Conservation (phyloP, 2,888 invertebrate genomes). For the Phlogophora meticulosa region DNA sequence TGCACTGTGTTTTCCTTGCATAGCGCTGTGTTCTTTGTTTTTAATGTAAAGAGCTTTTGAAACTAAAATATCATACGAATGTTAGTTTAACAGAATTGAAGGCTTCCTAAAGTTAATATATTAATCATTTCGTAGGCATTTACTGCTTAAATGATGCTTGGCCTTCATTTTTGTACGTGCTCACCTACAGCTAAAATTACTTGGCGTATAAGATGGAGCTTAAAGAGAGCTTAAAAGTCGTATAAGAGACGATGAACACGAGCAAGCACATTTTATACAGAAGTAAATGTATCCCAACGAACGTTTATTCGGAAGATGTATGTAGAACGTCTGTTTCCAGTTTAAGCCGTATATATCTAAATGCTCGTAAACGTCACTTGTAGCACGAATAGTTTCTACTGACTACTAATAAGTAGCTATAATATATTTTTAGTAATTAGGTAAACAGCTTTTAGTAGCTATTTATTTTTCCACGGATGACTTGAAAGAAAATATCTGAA, state of each 20-base stretch:
- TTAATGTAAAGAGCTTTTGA: background rate
- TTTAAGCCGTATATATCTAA: conserved; percentile 53
- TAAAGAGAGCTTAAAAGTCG: conserved; percentile 1
- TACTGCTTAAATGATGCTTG: background rate
- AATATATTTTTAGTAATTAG: conserved; percentile 22
- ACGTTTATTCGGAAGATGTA: conserved; percentile 39
- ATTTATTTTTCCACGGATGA: background rate
- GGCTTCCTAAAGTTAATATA: too few species aligned
- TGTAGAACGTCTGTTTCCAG: conserved; percentile 41
- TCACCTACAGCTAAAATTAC: too few species aligned
- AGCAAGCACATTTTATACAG: conserved; percentile 20
- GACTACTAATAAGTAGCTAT: conserved; percentile 13
- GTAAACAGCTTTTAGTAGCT: background rate
- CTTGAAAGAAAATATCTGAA: background rate
- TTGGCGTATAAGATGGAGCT: background rate
- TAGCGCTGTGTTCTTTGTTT: background rate
- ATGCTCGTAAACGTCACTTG: conserved; percentile 58
- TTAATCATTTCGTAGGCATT: background rate
- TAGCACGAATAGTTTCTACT: conserved; percentile 32
- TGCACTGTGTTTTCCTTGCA: conserved; percentile 2
- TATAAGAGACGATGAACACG: background rate
- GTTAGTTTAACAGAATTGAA: background rate
- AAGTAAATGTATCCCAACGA: conserved; percentile 18
- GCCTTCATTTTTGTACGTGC: background rate
- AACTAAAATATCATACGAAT: background rate